Percentiles rank a stretch among this genome's conserved stretches.
These are phyloP conservation scores for Rapana venosa DNA, from an alignment of 2,888 invertebrate genomes.

Conservation along the genomic window DNA sequence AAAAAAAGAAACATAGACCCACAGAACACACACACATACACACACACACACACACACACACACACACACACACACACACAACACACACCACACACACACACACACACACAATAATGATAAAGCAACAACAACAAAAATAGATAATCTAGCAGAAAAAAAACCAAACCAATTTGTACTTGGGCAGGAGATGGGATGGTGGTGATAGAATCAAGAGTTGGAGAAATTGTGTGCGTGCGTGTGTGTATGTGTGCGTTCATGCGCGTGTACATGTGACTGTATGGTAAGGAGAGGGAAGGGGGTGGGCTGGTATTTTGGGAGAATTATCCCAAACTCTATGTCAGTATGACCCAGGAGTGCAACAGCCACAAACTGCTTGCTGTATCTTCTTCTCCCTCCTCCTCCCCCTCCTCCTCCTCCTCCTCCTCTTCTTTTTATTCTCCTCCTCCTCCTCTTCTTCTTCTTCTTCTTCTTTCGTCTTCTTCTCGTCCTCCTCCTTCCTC, in stretches of 20 bases:
- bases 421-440: background rate
- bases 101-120: background rate
- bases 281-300: too few relatives aligned
- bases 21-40: background rate
- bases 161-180: background rate
- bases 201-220: background rate
- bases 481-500: background rate
- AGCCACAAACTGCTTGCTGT: too few relatives aligned
- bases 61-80: conserved; percentile 1
- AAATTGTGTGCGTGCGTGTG: background rate
- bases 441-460: background rate
- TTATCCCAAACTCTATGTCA: too few relatives aligned
- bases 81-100: background rate
- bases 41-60: background rate
- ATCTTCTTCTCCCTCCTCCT: too few relatives aligned
- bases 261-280: background rate
- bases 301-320: too few relatives aligned
- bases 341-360: too few relatives aligned
- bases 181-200: background rate
- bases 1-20: too few relatives aligned
- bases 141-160: background rate
- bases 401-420: too few relatives aligned
- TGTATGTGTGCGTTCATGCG: background rate
- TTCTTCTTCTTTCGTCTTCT: background rate
- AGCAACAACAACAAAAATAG: background rate